phyloP scores from a whole-genome alignment of 2,797 vertebrate genomes.

The Enteromius fasciolatus region DNA sequence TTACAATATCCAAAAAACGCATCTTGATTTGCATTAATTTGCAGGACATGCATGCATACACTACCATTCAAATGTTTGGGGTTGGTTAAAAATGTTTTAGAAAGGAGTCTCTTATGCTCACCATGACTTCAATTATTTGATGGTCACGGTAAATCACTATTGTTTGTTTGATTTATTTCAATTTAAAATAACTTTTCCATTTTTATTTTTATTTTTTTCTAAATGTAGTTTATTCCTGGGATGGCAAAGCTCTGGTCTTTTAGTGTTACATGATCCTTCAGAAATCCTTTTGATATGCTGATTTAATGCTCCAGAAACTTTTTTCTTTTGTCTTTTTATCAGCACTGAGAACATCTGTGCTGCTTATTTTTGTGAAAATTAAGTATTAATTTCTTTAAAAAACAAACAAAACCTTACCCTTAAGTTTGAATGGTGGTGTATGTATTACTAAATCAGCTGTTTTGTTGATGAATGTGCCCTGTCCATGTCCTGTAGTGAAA shows the following conservation, averaged over 20 bases:
- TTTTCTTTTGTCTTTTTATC: neutral
- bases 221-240: neutral
- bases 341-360: neutral
- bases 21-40: neutral
- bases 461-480: conserved; percentile 6
- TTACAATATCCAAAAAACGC: neutral
- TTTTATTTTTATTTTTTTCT: neutral
- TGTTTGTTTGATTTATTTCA: neutral
- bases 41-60: neutral
- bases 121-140: neutral
- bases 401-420: neutral
- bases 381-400: neutral
- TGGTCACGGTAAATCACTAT: neutral
- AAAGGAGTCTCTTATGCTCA: neutral
- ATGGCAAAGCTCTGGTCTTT: neutral
- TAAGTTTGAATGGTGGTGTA: neutral
- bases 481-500: neutral
- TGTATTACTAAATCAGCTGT: neutral
- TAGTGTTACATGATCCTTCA: neutral
- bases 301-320: neutral
- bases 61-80: neutral
- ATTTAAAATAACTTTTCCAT: neutral
- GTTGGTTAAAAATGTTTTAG: neutral
- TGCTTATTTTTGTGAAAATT: neutral
- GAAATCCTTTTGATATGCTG: neutral